Percentiles rank a stretch among this genome's conserved stretches.
phyloP scores from a whole-genome alignment of 2,888 invertebrate genomes.

The Scrobipalpa costella region DNA sequence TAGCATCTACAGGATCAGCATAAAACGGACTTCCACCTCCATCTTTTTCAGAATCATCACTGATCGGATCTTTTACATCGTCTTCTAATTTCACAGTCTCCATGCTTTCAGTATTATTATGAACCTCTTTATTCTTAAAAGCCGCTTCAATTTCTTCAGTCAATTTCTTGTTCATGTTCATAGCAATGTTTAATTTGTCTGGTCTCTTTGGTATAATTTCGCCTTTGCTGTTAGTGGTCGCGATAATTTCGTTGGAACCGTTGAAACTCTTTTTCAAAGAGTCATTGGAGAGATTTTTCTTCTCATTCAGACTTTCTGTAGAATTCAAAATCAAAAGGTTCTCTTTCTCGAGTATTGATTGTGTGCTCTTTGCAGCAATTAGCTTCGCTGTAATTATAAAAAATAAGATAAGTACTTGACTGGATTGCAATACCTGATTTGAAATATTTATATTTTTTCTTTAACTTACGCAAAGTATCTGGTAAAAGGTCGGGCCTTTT shows the following conservation, averaged over 20 bases:
- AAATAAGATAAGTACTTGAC: no score
- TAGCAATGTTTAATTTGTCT: constrained; percentile 71
- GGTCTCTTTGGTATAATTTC: constrained; percentile 74
- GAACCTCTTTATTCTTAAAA: constrained; percentile 62
- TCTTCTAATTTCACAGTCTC: constrained; percentile 76
- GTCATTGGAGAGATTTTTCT: constrained; percentile 63
- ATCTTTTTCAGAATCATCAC: constrained; percentile 69
- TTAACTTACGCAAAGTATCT: constrained; percentile 78
- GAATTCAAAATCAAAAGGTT: constrained; percentile 69
- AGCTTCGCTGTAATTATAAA: constrained; percentile 74
- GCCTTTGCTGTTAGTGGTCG: constrained; percentile 76
- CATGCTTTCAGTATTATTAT: constrained; percentile 71
- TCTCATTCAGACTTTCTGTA: constrained; percentile 68
- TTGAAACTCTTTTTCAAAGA: constrained; percentile 69
- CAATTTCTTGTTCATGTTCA: constrained; percentile 76
- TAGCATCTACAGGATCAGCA: constrained; percentile 93
- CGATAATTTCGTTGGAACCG: constrained; percentile 70
- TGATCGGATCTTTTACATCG: constrained; percentile 55
- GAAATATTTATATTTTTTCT: no score
- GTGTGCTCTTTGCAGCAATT: constrained; percentile 70
- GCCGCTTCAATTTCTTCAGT: constrained; percentile 75
- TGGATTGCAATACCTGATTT: no score
- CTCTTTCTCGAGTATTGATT: constrained; percentile 73
- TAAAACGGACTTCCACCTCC: constrained; percentile 94
- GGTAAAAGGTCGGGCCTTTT: constrained; percentile 83